Percentiles rank a stretch among this genome's conserved stretches.
These are phyloP conservation scores for Ips nitidus DNA, from an alignment of 1,140 invertebrate species.

Conservation along the genomic window DNA sequence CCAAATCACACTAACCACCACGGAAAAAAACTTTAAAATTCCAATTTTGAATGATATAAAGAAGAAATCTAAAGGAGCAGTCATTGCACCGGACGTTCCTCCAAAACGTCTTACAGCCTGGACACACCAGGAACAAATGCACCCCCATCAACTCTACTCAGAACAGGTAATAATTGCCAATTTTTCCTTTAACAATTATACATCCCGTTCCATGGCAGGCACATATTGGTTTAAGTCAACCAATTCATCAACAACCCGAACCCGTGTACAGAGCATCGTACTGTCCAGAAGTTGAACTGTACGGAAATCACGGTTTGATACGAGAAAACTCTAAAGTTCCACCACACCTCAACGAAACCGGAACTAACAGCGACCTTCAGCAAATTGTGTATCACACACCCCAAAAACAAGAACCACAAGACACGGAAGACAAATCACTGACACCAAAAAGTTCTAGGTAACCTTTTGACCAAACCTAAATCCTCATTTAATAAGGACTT, in stretches of 20 bases:
- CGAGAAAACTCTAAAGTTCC: constrained; percentile 40
- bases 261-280: constrained; percentile 46
- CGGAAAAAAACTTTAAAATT: constrained; percentile 74
- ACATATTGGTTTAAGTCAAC: constrained; percentile 44
- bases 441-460: constrained; percentile 10
- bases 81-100: constrained; percentile 73
- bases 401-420: constrained; percentile 42
- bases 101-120: constrained; percentile 61
- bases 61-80: constrained; percentile 58
- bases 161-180: constrained; percentile 44
- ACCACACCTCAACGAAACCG: constrained; percentile 28
- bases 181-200: background rate
- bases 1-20: constrained; percentile 68
- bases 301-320: constrained; percentile 41
- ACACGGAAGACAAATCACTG: constrained; percentile 8
- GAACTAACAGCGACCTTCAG: constrained; percentile 10
- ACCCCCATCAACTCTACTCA: constrained; percentile 46
- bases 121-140: constrained; percentile 44
- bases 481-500: constrained; percentile 6
- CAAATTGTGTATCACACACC: constrained; percentile 32
- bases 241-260: constrained; percentile 37
- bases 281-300: constrained; percentile 45
- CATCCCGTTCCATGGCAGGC: constrained; percentile 33
- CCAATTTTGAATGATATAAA: constrained; percentile 72
- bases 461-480: background rate